These are phyloP conservation scores for Melanotaenia parkinsoni DNA, from an alignment of 2,797 vertebrate genomes.

Conservation along the genomic window DNA sequence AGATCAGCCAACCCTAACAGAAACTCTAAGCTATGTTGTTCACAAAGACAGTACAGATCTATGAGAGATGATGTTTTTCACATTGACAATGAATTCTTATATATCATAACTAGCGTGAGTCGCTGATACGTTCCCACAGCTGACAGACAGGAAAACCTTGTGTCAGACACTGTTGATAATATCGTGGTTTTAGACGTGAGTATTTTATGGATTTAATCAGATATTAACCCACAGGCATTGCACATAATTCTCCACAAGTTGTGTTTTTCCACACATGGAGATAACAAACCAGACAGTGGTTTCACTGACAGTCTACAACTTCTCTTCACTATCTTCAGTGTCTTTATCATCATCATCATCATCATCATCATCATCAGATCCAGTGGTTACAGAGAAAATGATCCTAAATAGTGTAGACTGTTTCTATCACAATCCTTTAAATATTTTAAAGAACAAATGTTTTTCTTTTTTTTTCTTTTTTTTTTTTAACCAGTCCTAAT, in stretches of 20 bases:
- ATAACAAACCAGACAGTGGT: slow-evolving; percentile 36
- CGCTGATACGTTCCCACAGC: slow-evolving; percentile 32
- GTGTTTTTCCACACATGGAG: slow-evolving; percentile 9
- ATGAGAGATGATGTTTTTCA: background rate
- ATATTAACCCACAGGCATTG: slow-evolving; percentile 26
- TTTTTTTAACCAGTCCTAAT: no score
- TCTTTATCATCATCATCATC: no score
- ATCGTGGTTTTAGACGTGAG: slow-evolving; percentile 45
- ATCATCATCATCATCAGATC: background rate
- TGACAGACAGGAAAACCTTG: slow-evolving; percentile 46
- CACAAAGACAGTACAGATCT: background rate
- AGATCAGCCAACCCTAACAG: background rate
- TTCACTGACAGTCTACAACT: slow-evolving; percentile 9
- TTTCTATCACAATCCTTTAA: no score
- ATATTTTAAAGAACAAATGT: no score
- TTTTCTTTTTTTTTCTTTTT: no score
- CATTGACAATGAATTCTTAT: background rate
- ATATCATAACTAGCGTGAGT: slow-evolving; percentile 1
- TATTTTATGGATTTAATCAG: slow-evolving; percentile 16
- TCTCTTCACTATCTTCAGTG: background rate
- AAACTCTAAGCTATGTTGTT: background rate
- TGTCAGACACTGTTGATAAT: slow-evolving; percentile 52
- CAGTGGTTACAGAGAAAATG: background rate
- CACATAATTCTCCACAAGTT: slow-evolving; percentile 22
- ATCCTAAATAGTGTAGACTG: background rate